Evolutionary conservation across 2,113 vertebrate species (phyloP).

Genomic region (Tachysurus fulvidraco): DNA sequence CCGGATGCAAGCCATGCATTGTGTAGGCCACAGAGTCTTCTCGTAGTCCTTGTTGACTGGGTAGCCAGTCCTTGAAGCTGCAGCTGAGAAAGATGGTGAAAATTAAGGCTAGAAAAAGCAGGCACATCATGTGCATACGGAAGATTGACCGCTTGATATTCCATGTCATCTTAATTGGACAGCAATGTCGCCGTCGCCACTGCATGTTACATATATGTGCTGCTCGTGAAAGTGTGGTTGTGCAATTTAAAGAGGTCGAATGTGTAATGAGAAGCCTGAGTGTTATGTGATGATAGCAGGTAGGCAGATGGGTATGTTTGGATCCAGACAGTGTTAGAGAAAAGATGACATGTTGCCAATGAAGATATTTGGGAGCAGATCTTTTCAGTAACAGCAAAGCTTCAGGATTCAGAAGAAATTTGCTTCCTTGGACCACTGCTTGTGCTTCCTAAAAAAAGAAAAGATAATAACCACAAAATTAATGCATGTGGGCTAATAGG

Average conservation of each 20-base stretch:
- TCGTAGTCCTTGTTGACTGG: slow-evolving; percentile 80
- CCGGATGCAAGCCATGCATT: slow-evolving; percentile 84
- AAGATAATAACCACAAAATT: slow-evolving; percentile 49
- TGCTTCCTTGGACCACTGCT: slow-evolving; percentile 40
- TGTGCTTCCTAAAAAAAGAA: slow-evolving; percentile 63
- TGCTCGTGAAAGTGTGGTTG: slow-evolving; percentile 69
- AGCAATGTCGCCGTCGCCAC: slow-evolving; percentile 95
- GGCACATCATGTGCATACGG: slow-evolving; percentile 87
- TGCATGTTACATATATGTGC: slow-evolving; percentile 90
- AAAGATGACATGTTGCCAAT: slow-evolving; percentile 52
- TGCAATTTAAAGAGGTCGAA: slow-evolving; percentile 69
- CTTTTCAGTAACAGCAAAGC: slow-evolving; percentile 58
- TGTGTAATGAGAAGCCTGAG: slow-evolving; percentile 67
- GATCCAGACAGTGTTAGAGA: slow-evolving; percentile 76
- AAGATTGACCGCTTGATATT: slow-evolving; percentile 91
- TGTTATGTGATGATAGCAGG: slow-evolving; percentile 63
- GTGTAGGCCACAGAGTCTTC: slow-evolving; percentile 91
- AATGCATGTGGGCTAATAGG: slow-evolving; percentile 40
- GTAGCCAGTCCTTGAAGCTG: slow-evolving; percentile 90
- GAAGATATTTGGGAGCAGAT: slow-evolving; percentile 57
- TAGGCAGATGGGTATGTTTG: slow-evolving; percentile 58
- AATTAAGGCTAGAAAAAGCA: slow-evolving; percentile 88
- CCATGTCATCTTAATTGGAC: slow-evolving; percentile 95
- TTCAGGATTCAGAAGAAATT: slow-evolving; percentile 54
- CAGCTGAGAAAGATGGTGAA: slow-evolving; percentile 88